Base-by-base conservation (phyloP, 2,797 vertebrate genomes). In the Pipistrellus nathusii region DNA sequence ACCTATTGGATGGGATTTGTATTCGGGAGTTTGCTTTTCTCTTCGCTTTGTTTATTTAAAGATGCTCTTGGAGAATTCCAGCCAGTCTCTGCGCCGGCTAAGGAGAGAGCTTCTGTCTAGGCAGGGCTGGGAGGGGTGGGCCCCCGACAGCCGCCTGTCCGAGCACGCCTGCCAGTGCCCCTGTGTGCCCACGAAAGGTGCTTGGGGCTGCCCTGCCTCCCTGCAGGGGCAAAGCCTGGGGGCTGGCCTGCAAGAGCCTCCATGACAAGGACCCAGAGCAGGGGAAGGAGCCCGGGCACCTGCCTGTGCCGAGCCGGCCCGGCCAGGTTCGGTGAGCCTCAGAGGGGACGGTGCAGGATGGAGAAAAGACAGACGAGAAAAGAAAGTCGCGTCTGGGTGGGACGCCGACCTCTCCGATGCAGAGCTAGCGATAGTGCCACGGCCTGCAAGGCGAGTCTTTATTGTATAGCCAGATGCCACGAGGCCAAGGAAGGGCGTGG, bases 21-120 rank as follows among this genome's bases (percentile, higher is more conserved):
- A 35, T 62, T 46, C 12, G 21, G 80, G 35, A 30, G 35, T n/a
- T 91, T 86, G 77, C 73, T 82, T 91, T 94, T 64, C 90, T 95
- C 89, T 77, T 2, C 25, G 64, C 87, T 96, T 91, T 96, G 92
- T 93, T 97, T 96, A 90, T 84, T 91, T 95, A 93, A 93, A 95
- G 95, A 94, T 93, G 94, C 82, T 94, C 76, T 83, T 85, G 86
- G 78, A 93, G 92, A 85, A 93, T 95, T 95, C 68, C 81, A 95
- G 57, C 72, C 73, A 32, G 62, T 64, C 88, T 90, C 38, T 57
- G 44, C 57, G 76, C 71, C 78, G n/a, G 14, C 71, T 0, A 0
- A 66, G 82, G 92, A 82, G 69, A 76, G 78, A 30, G 62, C 85
- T 93, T 96, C 91, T 93, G 83, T 95, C 91, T 86, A 57, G 83